phyloP scores from a whole-genome alignment of 2,113 vertebrate genomes.

The Dryoscopus gambensis region DNA sequence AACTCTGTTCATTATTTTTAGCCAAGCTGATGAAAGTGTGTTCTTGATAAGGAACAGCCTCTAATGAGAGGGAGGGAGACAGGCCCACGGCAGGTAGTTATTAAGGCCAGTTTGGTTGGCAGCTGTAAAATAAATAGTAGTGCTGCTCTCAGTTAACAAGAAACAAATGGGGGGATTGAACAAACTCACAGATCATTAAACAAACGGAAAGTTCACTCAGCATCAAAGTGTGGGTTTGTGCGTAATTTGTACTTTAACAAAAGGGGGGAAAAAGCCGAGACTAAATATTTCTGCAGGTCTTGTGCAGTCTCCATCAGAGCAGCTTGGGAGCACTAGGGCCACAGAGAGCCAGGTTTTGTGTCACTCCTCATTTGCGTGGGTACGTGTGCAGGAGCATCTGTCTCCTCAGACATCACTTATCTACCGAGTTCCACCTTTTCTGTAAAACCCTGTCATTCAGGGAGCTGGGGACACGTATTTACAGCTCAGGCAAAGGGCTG shows the following conservation, averaged over 20 bases:
- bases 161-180: neutral
- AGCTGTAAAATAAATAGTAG: neutral
- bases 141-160: slow-evolving; percentile 21
- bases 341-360: neutral
- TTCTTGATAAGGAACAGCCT: slow-evolving; percentile 23
- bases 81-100: neutral
- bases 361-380: neutral
- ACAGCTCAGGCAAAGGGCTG: neutral
- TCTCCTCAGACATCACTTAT: neutral
- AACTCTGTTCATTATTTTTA: slow-evolving; percentile 22
- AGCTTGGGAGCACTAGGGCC: neutral
- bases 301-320: neutral
- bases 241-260: neutral
- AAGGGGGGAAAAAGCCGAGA: too few relatives aligned
- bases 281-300: neutral
- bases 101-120: slow-evolving; percentile 8
- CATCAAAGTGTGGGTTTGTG: neutral
- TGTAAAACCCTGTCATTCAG: neutral
- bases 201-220: neutral
- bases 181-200: slow-evolving; percentile 14
- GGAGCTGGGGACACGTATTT: fast-evolving
- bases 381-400: neutral
- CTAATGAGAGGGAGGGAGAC: neutral
- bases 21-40: neutral
- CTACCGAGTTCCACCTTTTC: neutral